phyloP scores from a whole-genome alignment of 2,797 vertebrate species.

The Platalea minor region DNA sequence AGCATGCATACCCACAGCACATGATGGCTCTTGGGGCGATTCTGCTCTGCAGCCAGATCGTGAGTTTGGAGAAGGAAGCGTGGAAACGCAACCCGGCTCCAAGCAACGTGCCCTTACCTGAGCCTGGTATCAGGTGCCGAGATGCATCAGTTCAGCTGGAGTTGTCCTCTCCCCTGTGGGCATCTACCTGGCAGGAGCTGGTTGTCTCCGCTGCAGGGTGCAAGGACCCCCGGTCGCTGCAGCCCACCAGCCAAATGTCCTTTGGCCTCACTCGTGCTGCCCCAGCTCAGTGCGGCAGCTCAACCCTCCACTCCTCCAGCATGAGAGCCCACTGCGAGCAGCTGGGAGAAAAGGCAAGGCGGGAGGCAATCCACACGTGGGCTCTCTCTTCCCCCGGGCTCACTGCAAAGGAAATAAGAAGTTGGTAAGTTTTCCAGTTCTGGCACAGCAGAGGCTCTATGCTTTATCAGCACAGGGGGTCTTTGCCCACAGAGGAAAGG shows the following conservation, averaged over 20 bases:
- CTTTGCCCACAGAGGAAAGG: background rate
- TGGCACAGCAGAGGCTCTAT: accelerated
- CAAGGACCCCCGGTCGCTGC: background rate
- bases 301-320: background rate
- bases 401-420: slow-evolving; percentile 28
- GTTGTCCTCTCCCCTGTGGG: background rate
- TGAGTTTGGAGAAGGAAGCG: background rate
- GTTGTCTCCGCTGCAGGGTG: background rate
- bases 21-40: accelerated
- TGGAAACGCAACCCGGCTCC: background rate
- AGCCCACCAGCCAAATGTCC: accelerated
- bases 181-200: slow-evolving; percentile 18
- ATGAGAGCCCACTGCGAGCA: accelerated
- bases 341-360: background rate
- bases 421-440: background rate
- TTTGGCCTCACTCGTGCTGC: background rate
- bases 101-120: slow-evolving; percentile 12
- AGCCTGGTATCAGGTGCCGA: slow-evolving; percentile 25
- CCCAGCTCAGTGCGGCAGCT: background rate
- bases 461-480: background rate
- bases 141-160: slow-evolving; percentile 51
- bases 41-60: accelerated
- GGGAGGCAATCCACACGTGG: accelerated
- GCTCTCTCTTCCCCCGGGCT: background rate
- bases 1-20: background rate